phyloP scores from a whole-genome alignment of 2,113 vertebrate species.

The Chloropsis cyanopogon region DNA sequence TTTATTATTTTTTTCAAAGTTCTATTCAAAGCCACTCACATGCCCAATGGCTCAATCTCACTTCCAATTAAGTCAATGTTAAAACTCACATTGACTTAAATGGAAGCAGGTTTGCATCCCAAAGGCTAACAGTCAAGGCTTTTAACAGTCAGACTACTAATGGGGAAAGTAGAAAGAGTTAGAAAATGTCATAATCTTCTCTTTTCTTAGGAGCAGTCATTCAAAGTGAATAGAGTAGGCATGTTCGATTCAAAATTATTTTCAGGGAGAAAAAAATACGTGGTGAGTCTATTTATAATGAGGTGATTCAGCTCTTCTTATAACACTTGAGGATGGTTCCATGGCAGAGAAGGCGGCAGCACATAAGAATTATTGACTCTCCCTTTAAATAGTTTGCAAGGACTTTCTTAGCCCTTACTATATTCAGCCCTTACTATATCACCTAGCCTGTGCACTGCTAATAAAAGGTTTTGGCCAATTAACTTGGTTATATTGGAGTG shows the following conservation, averaged over 20 bases:
- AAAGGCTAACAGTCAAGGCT: constrained; percentile 42
- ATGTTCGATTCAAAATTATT: constrained; percentile 30
- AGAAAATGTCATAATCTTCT: background rate
- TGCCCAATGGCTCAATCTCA: constrained; percentile 44
- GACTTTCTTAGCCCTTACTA: background rate
- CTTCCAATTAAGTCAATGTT: constrained; percentile 56
- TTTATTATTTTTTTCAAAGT: background rate
- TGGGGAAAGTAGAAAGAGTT: constrained; percentile 17
- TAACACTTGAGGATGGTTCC: background rate
- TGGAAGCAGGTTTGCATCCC: constrained; percentile 46
- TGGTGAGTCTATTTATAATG: constrained; percentile 38
- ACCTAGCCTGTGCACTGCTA: background rate
- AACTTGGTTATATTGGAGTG: background rate
- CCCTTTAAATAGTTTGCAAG: background rate
- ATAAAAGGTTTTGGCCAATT: background rate
- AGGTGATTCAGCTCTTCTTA: constrained; percentile 29
- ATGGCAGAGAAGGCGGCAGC: background rate
- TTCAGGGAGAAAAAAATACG: constrained; percentile 3
- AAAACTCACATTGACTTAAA: constrained; percentile 56
- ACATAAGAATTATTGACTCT: background rate
- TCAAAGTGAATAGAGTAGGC: constrained; percentile 44
- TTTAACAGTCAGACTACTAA: constrained; percentile 45
- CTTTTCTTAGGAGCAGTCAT: constrained; percentile 32
- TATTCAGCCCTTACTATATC: background rate
- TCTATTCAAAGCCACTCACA: constrained; percentile 33